These are phyloP conservation scores for Oreochromis aureus DNA, from an alignment of 2,113 vertebrate genomes.

Conservation along the genomic window DNA sequence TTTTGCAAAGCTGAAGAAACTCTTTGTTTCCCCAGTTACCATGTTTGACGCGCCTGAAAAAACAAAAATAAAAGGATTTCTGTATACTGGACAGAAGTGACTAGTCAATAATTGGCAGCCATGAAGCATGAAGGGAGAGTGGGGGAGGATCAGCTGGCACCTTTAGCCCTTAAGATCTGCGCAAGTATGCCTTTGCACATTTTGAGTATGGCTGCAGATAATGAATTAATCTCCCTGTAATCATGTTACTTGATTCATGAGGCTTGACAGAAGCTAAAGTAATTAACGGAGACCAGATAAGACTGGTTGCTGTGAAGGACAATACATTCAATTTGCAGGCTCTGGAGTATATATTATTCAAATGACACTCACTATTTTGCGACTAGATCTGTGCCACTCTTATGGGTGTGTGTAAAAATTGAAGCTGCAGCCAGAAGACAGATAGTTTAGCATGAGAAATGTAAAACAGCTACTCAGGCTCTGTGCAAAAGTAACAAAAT, in stretches of 20 bases:
- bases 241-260: constrained; percentile 38
- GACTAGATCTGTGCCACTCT: not conserved
- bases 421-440: not conserved
- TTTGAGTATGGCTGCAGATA: not conserved
- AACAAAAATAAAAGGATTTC: constrained; percentile 45
- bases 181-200: constrained; percentile 12
- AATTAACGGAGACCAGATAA: constrained; percentile 27
- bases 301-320: not conserved
- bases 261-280: not conserved
- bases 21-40: constrained; percentile 99
- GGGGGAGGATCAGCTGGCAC: constrained; percentile 1
- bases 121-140: not conserved
- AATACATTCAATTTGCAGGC: not conserved
- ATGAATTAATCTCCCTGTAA: constrained; percentile 19
- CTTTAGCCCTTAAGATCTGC: constrained; percentile 25
- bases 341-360: not conserved
- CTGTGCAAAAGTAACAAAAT: not conserved
- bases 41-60: constrained; percentile 95
- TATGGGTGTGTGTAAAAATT: not conserved
- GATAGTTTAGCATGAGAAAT: not conserved
- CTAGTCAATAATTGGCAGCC: constrained; percentile 15
- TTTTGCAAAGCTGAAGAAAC: constrained; percentile 99
- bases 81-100: constrained; percentile 22
- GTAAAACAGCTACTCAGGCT: not conserved
- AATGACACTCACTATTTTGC: not conserved